These are phyloP conservation scores for Agrochola circellaris DNA, from an alignment of 2,888 invertebrate genomes.

Conservation along the genomic window DNA sequence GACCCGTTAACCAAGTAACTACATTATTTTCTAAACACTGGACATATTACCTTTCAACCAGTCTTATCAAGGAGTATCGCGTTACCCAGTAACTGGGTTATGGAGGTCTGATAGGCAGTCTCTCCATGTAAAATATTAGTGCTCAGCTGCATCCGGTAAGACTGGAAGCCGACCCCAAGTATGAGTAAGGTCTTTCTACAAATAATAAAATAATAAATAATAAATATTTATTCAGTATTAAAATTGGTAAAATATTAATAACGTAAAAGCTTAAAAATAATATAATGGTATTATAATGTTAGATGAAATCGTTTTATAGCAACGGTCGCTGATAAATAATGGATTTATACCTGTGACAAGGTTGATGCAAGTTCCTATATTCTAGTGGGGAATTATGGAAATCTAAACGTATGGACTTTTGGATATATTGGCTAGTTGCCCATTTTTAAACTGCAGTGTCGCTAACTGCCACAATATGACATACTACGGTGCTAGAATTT, in stretches of 20 bases:
- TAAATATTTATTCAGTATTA: too few relatives aligned
- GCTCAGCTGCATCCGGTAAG: neutral
- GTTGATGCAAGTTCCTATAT: constrained; percentile 9
- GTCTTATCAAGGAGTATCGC: too few relatives aligned
- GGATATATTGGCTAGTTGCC: constrained; percentile 44
- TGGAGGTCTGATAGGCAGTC: neutral
- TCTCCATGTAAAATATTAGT: neutral
- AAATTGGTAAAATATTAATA: too few relatives aligned
- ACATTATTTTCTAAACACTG: too few relatives aligned
- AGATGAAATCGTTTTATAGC: neutral
- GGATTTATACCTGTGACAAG: constrained; percentile 3
- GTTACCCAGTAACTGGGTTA: neutral
- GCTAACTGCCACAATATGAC: neutral
- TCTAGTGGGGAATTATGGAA: constrained; percentile 41
- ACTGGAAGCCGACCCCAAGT: neutral
- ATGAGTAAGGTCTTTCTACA: too few relatives aligned
- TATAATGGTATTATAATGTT: too few relatives aligned
- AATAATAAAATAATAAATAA: too few relatives aligned
- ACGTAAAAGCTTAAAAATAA: too few relatives aligned
- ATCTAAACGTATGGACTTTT: constrained; percentile 37
- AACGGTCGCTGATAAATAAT: constrained; percentile 8
- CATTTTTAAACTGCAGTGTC: constrained; percentile 32
- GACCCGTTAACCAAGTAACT: neutral
- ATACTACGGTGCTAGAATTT: neutral
- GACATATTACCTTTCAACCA: too few relatives aligned